phyloP scores from a whole-genome alignment of 2,797 vertebrate species.

The Lutjanus campechanus region DNA sequence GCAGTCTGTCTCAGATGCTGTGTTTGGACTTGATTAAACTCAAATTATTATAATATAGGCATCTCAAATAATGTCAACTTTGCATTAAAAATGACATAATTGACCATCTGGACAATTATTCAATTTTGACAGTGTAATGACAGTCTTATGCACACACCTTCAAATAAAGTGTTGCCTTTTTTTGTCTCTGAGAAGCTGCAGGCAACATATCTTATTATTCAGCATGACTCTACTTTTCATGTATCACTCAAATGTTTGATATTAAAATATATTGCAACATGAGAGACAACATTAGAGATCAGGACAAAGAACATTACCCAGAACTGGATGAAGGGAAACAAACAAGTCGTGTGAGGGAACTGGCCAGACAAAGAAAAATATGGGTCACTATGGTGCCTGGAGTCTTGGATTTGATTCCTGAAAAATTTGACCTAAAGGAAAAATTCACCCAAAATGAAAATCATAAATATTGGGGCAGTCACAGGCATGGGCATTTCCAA shows the following conservation, averaged over 20 bases:
- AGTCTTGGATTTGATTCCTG: conserved; percentile 51
- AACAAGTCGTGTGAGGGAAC: conserved; percentile 21
- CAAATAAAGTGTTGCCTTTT: too few species aligned
- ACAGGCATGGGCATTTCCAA: conserved; percentile 10
- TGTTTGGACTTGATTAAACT: too few species aligned
- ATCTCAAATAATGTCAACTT: too few species aligned
- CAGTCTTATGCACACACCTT: too few species aligned
- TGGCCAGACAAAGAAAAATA: conserved; percentile 52
- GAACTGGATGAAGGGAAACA: conserved; percentile 35
- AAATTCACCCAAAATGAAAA: conserved; percentile 33
- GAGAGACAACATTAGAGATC: not conserved
- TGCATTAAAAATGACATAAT: too few species aligned
- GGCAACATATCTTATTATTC: not conserved
- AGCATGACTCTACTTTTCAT: not conserved
- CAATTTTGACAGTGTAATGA: too few species aligned
- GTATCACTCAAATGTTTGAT: not conserved
- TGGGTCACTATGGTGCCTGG: conserved; percentile 57
- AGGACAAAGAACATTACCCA: conserved; percentile 7
- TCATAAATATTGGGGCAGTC: conserved; percentile 15
- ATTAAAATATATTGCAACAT: conserved; percentile 6
- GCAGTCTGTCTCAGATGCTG: too few species aligned
- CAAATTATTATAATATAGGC: too few species aligned
- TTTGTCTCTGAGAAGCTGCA: too few species aligned
- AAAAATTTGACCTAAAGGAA: conserved; percentile 55
- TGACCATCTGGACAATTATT: too few species aligned